Conservation (phyloP, 2,797 vertebrate genomes). For the Platalea minor region DNA sequence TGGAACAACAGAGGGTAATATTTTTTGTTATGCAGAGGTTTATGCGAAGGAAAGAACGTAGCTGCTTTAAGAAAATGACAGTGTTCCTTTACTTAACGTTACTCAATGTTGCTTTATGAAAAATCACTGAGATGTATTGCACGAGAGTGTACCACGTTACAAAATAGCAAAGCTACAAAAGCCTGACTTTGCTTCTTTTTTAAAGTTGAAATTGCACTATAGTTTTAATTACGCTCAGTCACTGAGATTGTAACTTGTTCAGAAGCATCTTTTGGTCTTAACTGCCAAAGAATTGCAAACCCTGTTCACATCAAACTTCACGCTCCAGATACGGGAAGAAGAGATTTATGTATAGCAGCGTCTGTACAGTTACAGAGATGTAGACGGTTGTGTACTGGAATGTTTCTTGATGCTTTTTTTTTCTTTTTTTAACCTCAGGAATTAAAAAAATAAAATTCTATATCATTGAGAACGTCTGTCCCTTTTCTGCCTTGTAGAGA, state of each 20-base stretch:
- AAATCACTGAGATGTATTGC: neutral
- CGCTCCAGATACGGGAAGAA: neutral
- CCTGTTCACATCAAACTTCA: conserved; percentile 5
- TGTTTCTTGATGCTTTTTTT: conserved; percentile 46
- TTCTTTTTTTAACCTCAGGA: conserved; percentile 69
- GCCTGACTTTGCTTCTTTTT: neutral
- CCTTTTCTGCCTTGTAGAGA: neutral
- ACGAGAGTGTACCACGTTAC: neutral
- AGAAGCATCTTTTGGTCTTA: conserved; percentile 10
- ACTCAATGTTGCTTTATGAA: neutral
- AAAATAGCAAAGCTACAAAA: neutral
- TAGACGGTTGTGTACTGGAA: conserved; percentile 33
- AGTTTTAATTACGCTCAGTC: neutral
- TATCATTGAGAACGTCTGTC: neutral
- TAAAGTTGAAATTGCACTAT: conserved; percentile 44
- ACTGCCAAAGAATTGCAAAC: conserved; percentile 62
- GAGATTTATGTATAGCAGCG: neutral
- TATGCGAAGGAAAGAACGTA: neutral
- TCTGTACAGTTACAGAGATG: conserved; percentile 3
- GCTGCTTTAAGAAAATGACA: neutral
- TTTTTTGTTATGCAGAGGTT: neutral
- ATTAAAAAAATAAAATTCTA: conserved; percentile 67
- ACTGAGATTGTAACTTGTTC: neutral
- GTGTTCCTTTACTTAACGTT: neutral
- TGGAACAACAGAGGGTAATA: neutral